Percentiles rank a stretch among this genome's conserved stretches.
Evolutionary conservation across 2,888 invertebrate genomes (phyloP).

Genomic region (Orchestes rusci): DNA sequence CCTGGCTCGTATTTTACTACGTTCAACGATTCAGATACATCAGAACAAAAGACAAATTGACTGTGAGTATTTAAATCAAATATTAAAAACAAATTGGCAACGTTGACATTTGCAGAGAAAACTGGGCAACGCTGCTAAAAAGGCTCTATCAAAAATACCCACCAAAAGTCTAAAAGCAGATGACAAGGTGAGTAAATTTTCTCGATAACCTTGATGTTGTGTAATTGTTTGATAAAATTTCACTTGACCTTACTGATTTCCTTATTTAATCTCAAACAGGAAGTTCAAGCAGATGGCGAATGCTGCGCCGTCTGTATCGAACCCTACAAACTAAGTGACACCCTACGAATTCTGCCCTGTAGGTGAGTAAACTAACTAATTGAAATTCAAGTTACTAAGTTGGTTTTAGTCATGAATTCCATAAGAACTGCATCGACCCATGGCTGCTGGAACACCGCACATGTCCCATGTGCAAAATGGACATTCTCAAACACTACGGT

Average conservation of each 20-base stretch:
- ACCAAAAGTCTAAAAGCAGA: slow-evolving; percentile 79
- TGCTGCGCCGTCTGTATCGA: slow-evolving; percentile 95
- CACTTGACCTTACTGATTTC: slow-evolving; percentile 24
- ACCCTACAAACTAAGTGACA: slow-evolving; percentile 80
- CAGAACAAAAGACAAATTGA: slow-evolving; percentile 89
- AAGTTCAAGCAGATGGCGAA: slow-evolving; percentile 74
- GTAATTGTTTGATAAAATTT: background rate
- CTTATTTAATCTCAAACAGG: too few species aligned
- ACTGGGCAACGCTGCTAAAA: slow-evolving; percentile 87
- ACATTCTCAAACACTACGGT: slow-evolving; percentile 85
- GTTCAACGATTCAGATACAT: slow-evolving; percentile 91
- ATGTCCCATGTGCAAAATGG: slow-evolving; percentile 96
- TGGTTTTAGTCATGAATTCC: slow-evolving; percentile 80
- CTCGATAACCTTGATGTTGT: background rate
- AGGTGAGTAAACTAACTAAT: slow-evolving; percentile 73
- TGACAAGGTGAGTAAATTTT: slow-evolving; percentile 63
- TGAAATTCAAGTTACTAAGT: too few species aligned
- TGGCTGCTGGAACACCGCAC: slow-evolving; percentile 93
- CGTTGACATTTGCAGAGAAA: slow-evolving; percentile 59
- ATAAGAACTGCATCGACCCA: slow-evolving; percentile 92
- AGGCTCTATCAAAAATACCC: slow-evolving; percentile 88
- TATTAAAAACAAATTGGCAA: background rate
- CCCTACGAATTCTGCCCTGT: slow-evolving; percentile 84
- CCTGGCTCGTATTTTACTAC: slow-evolving; percentile 95
- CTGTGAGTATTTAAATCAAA: slow-evolving; percentile 47